Evolutionary conservation across 2,888 invertebrate species (phyloP).

Genomic region (Tetragonisca angustula): DNA sequence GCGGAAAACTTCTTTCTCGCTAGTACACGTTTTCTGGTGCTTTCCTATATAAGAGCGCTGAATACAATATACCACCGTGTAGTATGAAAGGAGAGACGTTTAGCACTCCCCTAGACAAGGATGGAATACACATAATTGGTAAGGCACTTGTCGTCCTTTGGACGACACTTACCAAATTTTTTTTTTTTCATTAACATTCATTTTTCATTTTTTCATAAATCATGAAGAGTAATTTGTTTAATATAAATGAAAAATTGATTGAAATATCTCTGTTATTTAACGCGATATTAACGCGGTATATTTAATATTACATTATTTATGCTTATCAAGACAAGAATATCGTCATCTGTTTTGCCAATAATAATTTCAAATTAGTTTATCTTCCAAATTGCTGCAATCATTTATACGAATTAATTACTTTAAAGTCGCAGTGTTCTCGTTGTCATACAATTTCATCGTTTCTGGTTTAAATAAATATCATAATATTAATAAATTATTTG

Average conservation of each 20-base stretch:
- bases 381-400: background rate
- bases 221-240: background rate
- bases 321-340: background rate
- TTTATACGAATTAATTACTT: background rate
- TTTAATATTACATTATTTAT: background rate
- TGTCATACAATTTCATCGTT: background rate
- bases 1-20: constrained; percentile 72
- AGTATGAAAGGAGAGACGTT: constrained; percentile 99
- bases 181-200: constrained; percentile 32
- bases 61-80: constrained; percentile 86
- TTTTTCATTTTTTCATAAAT: too few relatives aligned
- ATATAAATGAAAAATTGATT: background rate
- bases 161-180: constrained; percentile 78
- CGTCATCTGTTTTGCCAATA: background rate
- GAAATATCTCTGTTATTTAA: too few relatives aligned
- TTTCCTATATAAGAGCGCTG: constrained; percentile 77
- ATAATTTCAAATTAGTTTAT: background rate
- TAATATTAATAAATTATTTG: background rate
- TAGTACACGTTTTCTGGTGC: constrained; percentile 45
- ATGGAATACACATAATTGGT: constrained; percentile 83
- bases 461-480: background rate
- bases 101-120: constrained; percentile 98
- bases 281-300: background rate
- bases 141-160: constrained; percentile 77
- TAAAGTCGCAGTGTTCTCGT: background rate